Conservation (phyloP, 1,140 invertebrate species). For the Schlechtendalia chinensis region DNA sequence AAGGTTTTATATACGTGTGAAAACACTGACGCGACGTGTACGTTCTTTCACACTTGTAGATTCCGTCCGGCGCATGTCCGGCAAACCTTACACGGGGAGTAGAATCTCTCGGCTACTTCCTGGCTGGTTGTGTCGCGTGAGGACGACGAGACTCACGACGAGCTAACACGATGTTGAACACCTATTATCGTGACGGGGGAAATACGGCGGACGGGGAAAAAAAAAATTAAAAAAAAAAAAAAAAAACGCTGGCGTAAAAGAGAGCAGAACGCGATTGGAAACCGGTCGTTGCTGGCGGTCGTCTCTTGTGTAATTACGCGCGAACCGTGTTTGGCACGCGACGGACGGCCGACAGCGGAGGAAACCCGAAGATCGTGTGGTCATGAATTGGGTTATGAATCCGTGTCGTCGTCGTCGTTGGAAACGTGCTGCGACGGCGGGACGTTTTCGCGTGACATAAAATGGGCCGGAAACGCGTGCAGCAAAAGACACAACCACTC, state of each 20-base stretch:
- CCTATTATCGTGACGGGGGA: conserved; percentile 20
- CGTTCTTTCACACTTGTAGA: neutral
- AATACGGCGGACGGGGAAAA: neutral
- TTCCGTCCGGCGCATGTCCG: conserved; percentile 24
- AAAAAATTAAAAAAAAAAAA: neutral
- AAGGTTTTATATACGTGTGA: neutral
- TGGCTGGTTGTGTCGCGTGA: neutral
- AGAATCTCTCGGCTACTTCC: conserved; percentile 30
- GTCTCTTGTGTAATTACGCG: conserved; percentile 27
- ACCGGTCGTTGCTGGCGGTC: conserved; percentile 9
- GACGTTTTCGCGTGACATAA: no score
- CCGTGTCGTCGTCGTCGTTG: no score
- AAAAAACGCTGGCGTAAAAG: neutral
- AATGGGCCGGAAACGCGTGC: no score
- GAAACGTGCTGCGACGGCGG: no score
- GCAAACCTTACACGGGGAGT: conserved; percentile 18
- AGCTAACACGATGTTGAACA: neutral
- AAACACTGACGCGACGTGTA: neutral
- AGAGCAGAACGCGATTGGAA: conserved; percentile 28
- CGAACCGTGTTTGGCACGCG: conserved; percentile 42
- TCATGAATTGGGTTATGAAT: no score
- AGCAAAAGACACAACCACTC: no score
- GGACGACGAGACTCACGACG: no score
- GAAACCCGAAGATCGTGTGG: no score
- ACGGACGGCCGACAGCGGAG: conserved; percentile 14